Base-by-base conservation (phyloP, 1,140 invertebrate species). In the Leptonema lineaticorne region DNA sequence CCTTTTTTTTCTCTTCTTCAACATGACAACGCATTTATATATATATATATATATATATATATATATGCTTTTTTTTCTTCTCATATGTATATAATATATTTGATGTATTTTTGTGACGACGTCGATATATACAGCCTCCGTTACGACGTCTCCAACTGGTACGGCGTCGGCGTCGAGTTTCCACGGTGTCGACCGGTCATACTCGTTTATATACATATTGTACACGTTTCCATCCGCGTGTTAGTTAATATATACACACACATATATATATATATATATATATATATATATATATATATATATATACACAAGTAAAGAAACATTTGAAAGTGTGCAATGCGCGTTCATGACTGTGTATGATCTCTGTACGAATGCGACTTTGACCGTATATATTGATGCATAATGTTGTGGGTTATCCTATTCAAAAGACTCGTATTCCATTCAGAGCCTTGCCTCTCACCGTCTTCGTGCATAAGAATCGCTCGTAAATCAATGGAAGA, bases 61-160 rank as follows among this genome's bases (percentile, higher is more conserved):
- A n/a, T n/a, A n/a, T n/a, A n/a, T n/a, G n/a, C n/a, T n/a, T n/a
- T n/a, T n/a, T n/a, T n/a, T n/a, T n/a, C n/a, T n/a, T n/a, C n/a
- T n/a, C n/a, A n/a, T n/a, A n/a, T n/a, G n/a, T n/a, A n/a, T n/a
- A n/a, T n/a, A n/a, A n/a, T n/a, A n/a, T n/a, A 48, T 48, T 20
- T 20, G 46, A 48, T 24, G 24, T 24, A 24, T 11, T 11, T n/a
- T n/a, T n/a, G n/a, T n/a, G n/a, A n/a, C n/a, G n/a, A n/a, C n/a
- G n/a, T n/a, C n/a, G n/a, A n/a, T n/a, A n/a, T n/a, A n/a, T 8
- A 45, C 62, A 64, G 62, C 62, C 41, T 64, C 62, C 59, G 29
- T 16, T 11, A 45, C 62, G 62, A 64, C 37, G 62, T 64, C 62
- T 50, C 62, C 62, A 45, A 16, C 45, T 64, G 62, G 62, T 27